These are phyloP conservation scores for Ichneumoninae sp. DNA, from an alignment of 2,888 invertebrate species.

Conservation along the genomic window DNA sequence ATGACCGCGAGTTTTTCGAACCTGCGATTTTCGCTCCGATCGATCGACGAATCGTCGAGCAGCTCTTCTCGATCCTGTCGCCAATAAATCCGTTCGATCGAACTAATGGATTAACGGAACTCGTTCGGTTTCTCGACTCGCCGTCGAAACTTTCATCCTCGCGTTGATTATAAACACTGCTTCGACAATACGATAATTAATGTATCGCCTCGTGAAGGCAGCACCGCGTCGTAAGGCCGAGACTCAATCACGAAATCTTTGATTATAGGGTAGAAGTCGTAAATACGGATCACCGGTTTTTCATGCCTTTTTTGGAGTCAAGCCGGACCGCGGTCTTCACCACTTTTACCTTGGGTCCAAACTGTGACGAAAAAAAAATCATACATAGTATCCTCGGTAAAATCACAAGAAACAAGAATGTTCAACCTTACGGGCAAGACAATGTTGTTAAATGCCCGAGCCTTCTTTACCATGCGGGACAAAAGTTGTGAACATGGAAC, in stretches of 20 bases:
- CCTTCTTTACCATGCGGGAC: too few species aligned
- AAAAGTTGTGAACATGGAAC: too few species aligned
- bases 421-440: not conserved
- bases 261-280: too few species aligned
- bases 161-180: not conserved
- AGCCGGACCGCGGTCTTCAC: too few species aligned
- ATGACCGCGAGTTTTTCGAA: conserved; percentile 28
- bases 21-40: conserved; percentile 1
- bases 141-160: not conserved
- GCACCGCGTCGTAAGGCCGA: too few species aligned
- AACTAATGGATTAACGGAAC: conserved; percentile 25
- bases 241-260: too few species aligned
- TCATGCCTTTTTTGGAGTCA: too few species aligned
- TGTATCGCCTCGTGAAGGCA: not conserved
- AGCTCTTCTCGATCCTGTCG: conserved; percentile 12
- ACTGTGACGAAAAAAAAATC: too few species aligned
- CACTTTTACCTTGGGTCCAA: too few species aligned
- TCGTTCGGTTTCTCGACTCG: conserved; percentile 27
- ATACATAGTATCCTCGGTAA: too few species aligned
- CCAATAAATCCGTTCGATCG: conserved; percentile 30
- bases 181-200: not conserved
- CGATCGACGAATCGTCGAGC: conserved; percentile 20
- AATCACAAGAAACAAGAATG: too few species aligned
- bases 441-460: not conserved
- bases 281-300: too few species aligned